Base-by-base conservation (phyloP, 2,888 invertebrate species). In the Graphium colonna region DNA sequence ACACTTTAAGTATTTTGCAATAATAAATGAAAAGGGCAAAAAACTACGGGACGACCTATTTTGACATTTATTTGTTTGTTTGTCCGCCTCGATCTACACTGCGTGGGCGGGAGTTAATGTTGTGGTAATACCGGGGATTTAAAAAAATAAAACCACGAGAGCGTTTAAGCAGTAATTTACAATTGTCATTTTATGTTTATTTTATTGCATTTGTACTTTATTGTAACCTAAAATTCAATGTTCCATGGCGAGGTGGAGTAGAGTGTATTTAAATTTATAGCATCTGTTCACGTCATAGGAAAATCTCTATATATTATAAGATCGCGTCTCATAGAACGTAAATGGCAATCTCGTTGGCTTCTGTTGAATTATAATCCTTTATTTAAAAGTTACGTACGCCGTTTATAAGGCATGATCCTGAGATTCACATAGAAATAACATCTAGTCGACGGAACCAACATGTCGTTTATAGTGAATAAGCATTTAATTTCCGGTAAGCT, bases 121-220 rank as follows among this genome's bases (percentile, higher is more conserved):
- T 46, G 38, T 21, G 9, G 3, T 2, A 7, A 5, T 51, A 42
- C 31, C 5, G 7, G 9, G 18, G n/a, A 40, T 13, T 39, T 33
- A 10, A 44, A 51, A 38, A 33, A 36, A 26, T 21, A 49, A 42
- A 10, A n/a, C 18, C 21, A 39, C 38, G 44, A 33, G 26, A 47
- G 10, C 42, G 42, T 42, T 47, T 42, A 17, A 16, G 42, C 5
- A 15, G 52, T 18, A 36, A 36, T 47, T 38, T 13, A 51, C 16
- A 52, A 42, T 36, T 52, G 44, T 42, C 46, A 42, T 42, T 42
- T 42, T 41, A 51, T 44, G 12, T 44, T 18, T 17, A 10, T 31
- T 45, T 51, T 44, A 51, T 15, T 12, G n/a, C 28, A 12, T 3
- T 28, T 31, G 43, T 44, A 51, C 21, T 39, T 28, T 38, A 26